Base-by-base conservation (phyloP, 2,113 vertebrate species). In the Melanostigma gelatinosum region DNA sequence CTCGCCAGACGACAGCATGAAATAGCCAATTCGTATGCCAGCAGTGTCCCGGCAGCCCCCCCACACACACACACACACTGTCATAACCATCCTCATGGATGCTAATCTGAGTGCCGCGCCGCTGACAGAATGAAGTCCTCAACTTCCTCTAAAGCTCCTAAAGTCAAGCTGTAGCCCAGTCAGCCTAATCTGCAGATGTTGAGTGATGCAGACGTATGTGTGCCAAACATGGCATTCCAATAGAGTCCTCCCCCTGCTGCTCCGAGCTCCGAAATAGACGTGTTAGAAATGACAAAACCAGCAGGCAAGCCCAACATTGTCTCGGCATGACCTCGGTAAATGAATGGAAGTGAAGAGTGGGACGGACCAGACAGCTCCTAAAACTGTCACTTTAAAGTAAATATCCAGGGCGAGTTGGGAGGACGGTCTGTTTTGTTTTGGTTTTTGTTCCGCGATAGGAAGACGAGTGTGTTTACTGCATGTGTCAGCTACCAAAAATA, bases 201-300 rank as follows among this genome's bases (percentile, higher is more conserved):
- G 80, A 91, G 79, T 79, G 76, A 89, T 69, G 77, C 72, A 62
- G 66, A 76, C 78, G 80, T 72, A 75, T 84, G 84, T 75, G 57
- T 85, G 83, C 81, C 82, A 87, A 85, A 86, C 67, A 72, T 85
- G 90, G 87, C 91, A 88, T 85, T 89, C 83, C 72, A 80, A 82
- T 63, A 73, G 72, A 85, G 71, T 48, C 72, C 78, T 71, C 70
- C 79, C 79, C 83, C 60, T 5, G 55, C 89, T 44, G 80, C 55
- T 64, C 24, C 40, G 7, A 63, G 85, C 58, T 87, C 82, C 74
- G 79, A 91, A 93, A 93, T 93, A 92, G 89, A 90, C 71, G 79
- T 72, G 80, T 86, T 84, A 74, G 66, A 77, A 83, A 85, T 84
- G 89, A 87, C 88, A 88, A 88, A 84, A 90, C 6, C 86, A 92